These are phyloP conservation scores for Leguminivora glycinivorella DNA, from an alignment of 1,140 invertebrate species.

Conservation along the genomic window DNA sequence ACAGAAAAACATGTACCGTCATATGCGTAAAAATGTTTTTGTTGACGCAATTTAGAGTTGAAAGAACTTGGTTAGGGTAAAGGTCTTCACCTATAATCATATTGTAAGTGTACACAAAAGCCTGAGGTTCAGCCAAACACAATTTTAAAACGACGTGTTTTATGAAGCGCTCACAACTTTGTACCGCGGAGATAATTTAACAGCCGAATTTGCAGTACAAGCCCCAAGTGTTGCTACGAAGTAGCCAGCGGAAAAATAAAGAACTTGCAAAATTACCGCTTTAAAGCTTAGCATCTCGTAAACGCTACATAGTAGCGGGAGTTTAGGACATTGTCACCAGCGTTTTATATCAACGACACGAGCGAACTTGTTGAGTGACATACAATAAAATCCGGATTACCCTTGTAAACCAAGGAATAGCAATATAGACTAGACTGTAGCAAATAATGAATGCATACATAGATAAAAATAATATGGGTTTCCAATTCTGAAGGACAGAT, in stretches of 20 bases:
- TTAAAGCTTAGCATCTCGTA: slow-evolving; percentile 14
- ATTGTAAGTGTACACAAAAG: no score
- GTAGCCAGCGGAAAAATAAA: slow-evolving; percentile 12
- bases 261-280: slow-evolving; percentile 10
- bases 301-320: background rate
- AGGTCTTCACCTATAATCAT: no score
- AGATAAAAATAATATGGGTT: no score
- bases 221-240: background rate
- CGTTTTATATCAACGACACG: background rate
- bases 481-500: no score
- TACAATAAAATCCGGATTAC: slow-evolving; percentile 4
- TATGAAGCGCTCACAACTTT: background rate
- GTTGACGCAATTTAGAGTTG: no score
- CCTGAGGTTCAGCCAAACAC: no score
- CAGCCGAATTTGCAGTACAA: background rate
- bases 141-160: background rate
- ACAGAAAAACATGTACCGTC: no score
- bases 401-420: slow-evolving; percentile 68
- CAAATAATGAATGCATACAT: no score
- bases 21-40: no score
- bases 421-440: background rate
- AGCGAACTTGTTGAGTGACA: slow-evolving; percentile 5
- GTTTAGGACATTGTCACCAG: slow-evolving; percentile 4
- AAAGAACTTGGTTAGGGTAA: no score
- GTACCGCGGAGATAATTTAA: background rate